Base-by-base conservation (phyloP, 2,797 vertebrate genomes). In the Australoheros facetus region DNA sequence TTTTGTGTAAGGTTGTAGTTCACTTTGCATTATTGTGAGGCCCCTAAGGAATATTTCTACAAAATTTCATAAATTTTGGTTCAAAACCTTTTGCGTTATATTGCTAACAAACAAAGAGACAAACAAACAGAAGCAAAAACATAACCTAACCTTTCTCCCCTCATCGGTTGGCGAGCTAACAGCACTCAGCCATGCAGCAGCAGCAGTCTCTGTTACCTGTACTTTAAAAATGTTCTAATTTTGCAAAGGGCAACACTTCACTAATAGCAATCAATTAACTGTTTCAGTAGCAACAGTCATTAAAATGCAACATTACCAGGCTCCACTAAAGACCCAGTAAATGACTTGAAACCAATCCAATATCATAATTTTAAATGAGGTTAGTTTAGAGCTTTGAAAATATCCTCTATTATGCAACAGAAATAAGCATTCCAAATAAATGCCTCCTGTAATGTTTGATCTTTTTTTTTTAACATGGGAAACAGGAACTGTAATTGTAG, bases 311-410 rank as follows among this genome's bases (percentile, higher is more conserved):
- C 62, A 66, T 26, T 55, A 69, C 42, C 62, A n/a, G 53, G 82
- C 79, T 59, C 78, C 30, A 53, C 74, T 77, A 71, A 71, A 81
- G 48, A 82, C 57, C 14, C 17, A 64, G 23, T 83, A 34, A 81
- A 80, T 70, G 2, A 75, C 77, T 71, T 70, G 51, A 82, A 86
- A 74, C 57, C 10, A 83, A 74, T 84, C 53, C 32, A 80, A 53
- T 26, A 34, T 13, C 48, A 75, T 73, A 39, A 80, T 73, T 73
- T 76, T 9, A 66, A 85, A 86, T 54, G 12, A 26, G 32, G 17
- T 78, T 39, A 53, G 76, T 9, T 3, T 11, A 19, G 17, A 70
- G 75, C 56, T 54, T 53, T 56, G 16, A 21, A 71, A 72, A 81
- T 66, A 32, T 30, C 30, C 79, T 75, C 56, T 51, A 48, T 82